Percentiles rank a stretch among this genome's conserved stretches.
Conservation (phyloP, 2,797 vertebrate species). For the Octomys mimax region DNA sequence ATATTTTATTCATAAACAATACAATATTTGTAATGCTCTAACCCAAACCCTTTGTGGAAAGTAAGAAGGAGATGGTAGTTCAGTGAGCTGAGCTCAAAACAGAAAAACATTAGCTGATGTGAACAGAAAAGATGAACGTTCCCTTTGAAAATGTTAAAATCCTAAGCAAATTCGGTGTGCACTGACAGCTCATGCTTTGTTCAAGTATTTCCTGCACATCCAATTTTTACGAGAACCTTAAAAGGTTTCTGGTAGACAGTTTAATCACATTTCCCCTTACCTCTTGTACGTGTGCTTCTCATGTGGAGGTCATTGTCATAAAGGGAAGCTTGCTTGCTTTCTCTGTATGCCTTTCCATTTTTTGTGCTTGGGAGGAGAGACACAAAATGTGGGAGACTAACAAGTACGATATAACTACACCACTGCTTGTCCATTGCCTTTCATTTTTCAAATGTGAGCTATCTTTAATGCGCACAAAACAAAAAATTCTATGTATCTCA, state of each 20-base stretch:
- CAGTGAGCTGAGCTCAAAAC: slow-evolving; percentile 3
- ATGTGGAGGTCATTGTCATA: slow-evolving; percentile 72
- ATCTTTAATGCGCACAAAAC: background rate
- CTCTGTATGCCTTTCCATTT: slow-evolving; percentile 38
- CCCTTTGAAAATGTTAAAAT: slow-evolving; percentile 80
- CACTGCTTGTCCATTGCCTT: background rate
- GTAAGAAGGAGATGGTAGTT: background rate
- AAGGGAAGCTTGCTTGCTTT: slow-evolving; percentile 60
- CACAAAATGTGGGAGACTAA: background rate
- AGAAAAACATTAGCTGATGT: slow-evolving; percentile 56
- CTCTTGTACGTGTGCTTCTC: slow-evolving; percentile 54
- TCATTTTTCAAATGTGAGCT: background rate
- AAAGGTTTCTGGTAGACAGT: slow-evolving; percentile 82
- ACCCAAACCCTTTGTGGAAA: background rate
- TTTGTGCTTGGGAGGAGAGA: background rate
- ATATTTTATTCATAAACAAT: slow-evolving; percentile 42
- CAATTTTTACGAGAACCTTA: slow-evolving; percentile 84
- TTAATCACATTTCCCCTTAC: slow-evolving; percentile 80
- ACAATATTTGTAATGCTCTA: slow-evolving; percentile 5
- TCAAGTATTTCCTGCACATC: slow-evolving; percentile 82
- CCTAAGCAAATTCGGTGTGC: slow-evolving; percentile 71
- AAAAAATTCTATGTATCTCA: background rate
- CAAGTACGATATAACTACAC: background rate
- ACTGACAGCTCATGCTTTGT: slow-evolving; percentile 79
- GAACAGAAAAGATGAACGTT: slow-evolving; percentile 70